These are phyloP conservation scores for Melanophora roralis DNA, from an alignment of 2,888 invertebrate genomes.

Conservation along the genomic window DNA sequence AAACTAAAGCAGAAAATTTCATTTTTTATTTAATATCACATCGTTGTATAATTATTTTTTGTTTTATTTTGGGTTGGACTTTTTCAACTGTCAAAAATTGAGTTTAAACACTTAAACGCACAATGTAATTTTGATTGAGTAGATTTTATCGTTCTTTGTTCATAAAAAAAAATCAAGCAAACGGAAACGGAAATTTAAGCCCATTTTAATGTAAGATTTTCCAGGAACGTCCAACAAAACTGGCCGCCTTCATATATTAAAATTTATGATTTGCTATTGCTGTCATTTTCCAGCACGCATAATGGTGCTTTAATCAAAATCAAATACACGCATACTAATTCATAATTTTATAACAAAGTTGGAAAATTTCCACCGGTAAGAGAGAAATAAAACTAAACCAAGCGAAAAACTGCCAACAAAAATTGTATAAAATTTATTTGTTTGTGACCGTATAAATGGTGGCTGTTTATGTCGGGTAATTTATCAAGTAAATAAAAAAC, in stretches of 20 bases:
- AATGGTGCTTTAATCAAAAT: constrained; percentile 51
- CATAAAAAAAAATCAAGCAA: not conserved
- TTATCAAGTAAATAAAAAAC: constrained; percentile 42
- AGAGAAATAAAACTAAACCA: constrained; percentile 18
- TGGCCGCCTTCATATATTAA: constrained; percentile 7
- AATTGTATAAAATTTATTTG: constrained; percentile 51
- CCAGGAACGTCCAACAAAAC: constrained; percentile 26
- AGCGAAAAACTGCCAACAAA: constrained; percentile 40
- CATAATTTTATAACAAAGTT: constrained; percentile 25
- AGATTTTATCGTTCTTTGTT: constrained; percentile 6
- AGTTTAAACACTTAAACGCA: not conserved
- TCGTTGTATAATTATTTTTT: constrained; percentile 28
- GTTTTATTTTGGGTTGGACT: not conserved
- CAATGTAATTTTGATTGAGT: constrained; percentile 13
- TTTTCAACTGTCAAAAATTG: not conserved
- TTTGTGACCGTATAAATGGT: constrained; percentile 50
- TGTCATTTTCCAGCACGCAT: constrained; percentile 46
- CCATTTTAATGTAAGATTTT: constrained; percentile 15
- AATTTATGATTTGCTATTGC: constrained; percentile 41
- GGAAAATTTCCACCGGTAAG: too few relatives aligned
- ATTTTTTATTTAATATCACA: not conserved
- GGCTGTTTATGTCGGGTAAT: constrained; percentile 55
- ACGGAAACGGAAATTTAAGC: constrained; percentile 57
- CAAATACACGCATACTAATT: too few relatives aligned
- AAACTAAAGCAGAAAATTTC: not conserved